Percentiles rank a stretch among this genome's conserved stretches.
phyloP scores from a whole-genome alignment of 2,797 vertebrate species.

The Gallinago solitaria region DNA sequence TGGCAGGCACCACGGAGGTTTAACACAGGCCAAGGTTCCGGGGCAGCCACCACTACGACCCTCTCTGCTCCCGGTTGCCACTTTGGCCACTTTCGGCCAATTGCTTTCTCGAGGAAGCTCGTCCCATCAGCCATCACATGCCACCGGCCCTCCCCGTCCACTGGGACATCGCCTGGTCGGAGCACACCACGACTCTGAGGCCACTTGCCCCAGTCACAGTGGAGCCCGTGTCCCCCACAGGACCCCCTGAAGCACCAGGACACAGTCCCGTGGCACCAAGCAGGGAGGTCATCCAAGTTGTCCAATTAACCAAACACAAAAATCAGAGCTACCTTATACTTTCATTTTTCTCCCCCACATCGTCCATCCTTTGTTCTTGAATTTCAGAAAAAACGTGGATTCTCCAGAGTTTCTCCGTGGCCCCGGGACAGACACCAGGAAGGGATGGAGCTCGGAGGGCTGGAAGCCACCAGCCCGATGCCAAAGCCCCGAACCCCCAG shows the following conservation, averaged over 20 bases:
- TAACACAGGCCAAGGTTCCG: fast-evolving
- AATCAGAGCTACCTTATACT: not conserved
- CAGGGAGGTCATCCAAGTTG: not conserved
- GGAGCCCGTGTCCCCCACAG: fast-evolving
- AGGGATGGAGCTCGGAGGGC: fast-evolving
- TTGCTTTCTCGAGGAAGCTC: not conserved
- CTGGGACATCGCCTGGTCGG: fast-evolving
- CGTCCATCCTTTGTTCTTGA: fast-evolving
- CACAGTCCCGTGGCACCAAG: fast-evolving
- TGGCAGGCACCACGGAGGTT: not conserved
- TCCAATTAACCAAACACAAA: not conserved
- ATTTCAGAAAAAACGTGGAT: not conserved
- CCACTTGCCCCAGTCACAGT: not conserved
- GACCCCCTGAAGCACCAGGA: fast-evolving
- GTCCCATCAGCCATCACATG: fast-evolving
- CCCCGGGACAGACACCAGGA: not conserved
- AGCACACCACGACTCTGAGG: not conserved
- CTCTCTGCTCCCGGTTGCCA: not conserved
- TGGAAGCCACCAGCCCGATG: not conserved
- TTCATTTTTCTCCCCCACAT: not conserved
- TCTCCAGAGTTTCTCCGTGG: not conserved
- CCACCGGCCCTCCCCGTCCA: fast-evolving
- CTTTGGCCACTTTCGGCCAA: not conserved
- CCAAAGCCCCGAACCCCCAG: not conserved
- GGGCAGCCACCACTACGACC: not conserved